These are phyloP conservation scores for Dynastes tityus DNA, from an alignment of 2,888 invertebrate genomes.

Conservation along the genomic window DNA sequence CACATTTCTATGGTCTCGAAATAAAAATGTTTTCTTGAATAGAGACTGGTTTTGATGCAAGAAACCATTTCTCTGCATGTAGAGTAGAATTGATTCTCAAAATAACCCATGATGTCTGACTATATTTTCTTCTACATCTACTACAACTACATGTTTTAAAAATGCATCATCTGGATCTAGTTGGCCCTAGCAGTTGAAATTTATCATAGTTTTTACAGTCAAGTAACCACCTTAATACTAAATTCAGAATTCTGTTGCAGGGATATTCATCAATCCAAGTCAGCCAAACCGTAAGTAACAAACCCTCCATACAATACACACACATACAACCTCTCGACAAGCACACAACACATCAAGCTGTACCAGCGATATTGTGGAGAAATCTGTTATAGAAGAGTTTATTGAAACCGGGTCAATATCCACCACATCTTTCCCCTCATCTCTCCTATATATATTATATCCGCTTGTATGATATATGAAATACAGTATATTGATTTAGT, in stretches of 20 bases:
- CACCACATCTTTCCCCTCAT: neutral
- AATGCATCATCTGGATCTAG: neutral
- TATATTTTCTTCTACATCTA: no score
- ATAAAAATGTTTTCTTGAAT: no score
- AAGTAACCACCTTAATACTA: slow-evolving; percentile 23
- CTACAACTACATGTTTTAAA: no score
- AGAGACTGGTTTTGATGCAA: no score
- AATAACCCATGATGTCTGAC: no score
- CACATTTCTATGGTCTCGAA: no score
- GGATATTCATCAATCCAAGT: slow-evolving; percentile 67
- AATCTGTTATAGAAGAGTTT: slow-evolving; percentile 45
- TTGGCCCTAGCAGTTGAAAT: neutral
- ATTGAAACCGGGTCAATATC: slow-evolving; percentile 54
- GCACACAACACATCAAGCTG: neutral
- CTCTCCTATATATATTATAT: neutral
- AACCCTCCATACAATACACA: slow-evolving; percentile 43
- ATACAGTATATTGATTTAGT: slow-evolving; percentile 65
- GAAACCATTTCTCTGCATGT: no score
- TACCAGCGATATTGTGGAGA: slow-evolving; percentile 18
- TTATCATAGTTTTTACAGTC: neutral
- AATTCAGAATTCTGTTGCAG: slow-evolving; percentile 61
- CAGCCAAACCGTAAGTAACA: slow-evolving; percentile 67
- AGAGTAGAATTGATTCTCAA: no score
- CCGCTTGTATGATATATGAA: slow-evolving; percentile 61
- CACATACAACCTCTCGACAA: neutral